Conservation (phyloP, 2,797 vertebrate genomes). For the Hydrocynus forskahlii region DNA sequence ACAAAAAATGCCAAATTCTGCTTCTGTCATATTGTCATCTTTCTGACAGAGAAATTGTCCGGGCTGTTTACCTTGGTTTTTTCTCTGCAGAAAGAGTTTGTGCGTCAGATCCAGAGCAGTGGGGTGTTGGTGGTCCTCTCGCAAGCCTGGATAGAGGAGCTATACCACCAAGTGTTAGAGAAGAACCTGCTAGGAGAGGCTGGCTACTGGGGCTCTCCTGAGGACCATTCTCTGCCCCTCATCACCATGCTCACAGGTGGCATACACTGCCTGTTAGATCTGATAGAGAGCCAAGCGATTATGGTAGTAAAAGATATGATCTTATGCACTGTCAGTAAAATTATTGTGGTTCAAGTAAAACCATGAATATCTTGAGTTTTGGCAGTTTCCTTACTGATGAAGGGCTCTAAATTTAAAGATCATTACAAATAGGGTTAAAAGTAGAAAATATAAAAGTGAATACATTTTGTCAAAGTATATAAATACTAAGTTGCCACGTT, state of each 20-base stretch:
- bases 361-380: too few species aligned
- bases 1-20: background rate
- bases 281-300: background rate
- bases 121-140: constrained; percentile 92
- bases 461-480: background rate
- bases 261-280: background rate
- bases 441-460: too few species aligned
- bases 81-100: constrained; percentile 90
- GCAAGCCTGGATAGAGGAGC: constrained; percentile 93
- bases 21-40: too few species aligned
- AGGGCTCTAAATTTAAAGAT: too few species aligned
- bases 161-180: constrained; percentile 91
- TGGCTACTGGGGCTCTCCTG: constrained; percentile 88
- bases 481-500: too few species aligned
- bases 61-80: background rate
- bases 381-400: too few species aligned
- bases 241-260: constrained; percentile 92
- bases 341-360: background rate
- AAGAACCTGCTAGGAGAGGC: constrained; percentile 92
- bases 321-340: background rate
- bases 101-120: constrained; percentile 89
- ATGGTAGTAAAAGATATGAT: background rate
- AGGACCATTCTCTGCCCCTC: constrained; percentile 86
- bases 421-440: too few species aligned
- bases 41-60: background rate